Conservation (phyloP, 2,797 vertebrate genomes). For the Acanthornis magna region DNA sequence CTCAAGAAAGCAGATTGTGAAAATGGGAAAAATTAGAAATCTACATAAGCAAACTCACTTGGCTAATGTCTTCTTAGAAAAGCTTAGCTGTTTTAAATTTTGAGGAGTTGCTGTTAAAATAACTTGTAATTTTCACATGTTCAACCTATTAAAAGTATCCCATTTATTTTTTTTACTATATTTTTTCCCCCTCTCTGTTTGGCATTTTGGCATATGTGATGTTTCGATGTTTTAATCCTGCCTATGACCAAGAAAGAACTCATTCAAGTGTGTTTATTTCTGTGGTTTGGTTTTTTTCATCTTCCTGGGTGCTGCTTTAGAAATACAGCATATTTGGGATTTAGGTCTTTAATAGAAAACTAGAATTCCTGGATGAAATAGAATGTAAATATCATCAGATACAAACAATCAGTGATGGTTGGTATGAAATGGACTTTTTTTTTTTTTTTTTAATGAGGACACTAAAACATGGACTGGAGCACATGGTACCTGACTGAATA, state of each 20-base stretch:
- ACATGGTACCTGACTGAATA: neutral
- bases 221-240: neutral
- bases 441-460: neutral
- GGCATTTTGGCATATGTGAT: neutral
- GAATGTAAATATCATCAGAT: neutral
- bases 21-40: neutral
- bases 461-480: neutral
- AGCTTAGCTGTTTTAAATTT: neutral
- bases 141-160: neutral
- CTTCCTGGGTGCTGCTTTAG: neutral
- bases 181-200: neutral
- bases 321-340: neutral
- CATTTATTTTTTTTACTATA: neutral
- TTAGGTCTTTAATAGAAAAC: neutral
- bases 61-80: neutral
- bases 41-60: neutral
- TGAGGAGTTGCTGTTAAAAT: neutral
- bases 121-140: neutral
- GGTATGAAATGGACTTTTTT: neutral
- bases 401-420: neutral
- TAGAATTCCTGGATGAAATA: neutral
- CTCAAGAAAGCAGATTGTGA: neutral
- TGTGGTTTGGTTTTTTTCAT: neutral
- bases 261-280: neutral
- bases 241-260: neutral